These are phyloP conservation scores for Exocentrus adspersus DNA, from an alignment of 2,888 invertebrate species.

Conservation along the genomic window DNA sequence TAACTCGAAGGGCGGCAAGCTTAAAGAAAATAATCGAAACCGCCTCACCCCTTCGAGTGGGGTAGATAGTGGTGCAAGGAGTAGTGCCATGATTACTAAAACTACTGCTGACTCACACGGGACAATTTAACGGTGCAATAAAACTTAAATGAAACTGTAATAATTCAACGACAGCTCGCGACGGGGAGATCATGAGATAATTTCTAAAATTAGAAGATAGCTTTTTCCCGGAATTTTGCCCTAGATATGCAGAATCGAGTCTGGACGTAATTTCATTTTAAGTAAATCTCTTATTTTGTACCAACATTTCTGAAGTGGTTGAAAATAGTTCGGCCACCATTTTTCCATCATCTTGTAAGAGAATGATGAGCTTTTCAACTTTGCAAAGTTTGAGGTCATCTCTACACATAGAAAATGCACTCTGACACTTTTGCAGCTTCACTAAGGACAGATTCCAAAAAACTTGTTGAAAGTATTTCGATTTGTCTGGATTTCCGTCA, in stretches of 20 bases:
- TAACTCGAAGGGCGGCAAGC: slow-evolving; percentile 25
- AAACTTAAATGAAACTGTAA: slow-evolving; percentile 41
- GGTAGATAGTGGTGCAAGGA: slow-evolving; percentile 11
- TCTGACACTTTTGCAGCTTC: too few relatives aligned
- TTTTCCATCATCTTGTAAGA: too few relatives aligned
- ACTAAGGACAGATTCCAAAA: neutral
- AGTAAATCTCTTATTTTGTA: too few relatives aligned
- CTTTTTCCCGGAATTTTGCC: neutral
- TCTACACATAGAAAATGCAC: too few relatives aligned
- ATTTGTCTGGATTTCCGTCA: neutral
- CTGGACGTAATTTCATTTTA: slow-evolving; percentile 10
- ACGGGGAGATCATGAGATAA: slow-evolving; percentile 11
- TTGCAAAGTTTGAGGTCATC: too few relatives aligned
- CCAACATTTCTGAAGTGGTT: too few relatives aligned
- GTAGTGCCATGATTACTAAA: slow-evolving; percentile 12
- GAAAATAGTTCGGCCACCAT: too few relatives aligned
- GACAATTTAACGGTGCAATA: slow-evolving; percentile 41
- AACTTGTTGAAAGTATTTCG: neutral
- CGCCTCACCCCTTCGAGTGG: slow-evolving; percentile 28
- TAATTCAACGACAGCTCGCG: slow-evolving; percentile 18
- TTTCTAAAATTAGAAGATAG: slow-evolving; percentile 11
- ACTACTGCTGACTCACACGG: slow-evolving; percentile 38
- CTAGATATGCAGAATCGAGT: neutral
- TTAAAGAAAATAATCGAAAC: slow-evolving; percentile 33
- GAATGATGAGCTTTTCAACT: too few relatives aligned